phyloP scores from a whole-genome alignment of 2,113 vertebrate genomes.

The Pteropus alecto region DNA sequence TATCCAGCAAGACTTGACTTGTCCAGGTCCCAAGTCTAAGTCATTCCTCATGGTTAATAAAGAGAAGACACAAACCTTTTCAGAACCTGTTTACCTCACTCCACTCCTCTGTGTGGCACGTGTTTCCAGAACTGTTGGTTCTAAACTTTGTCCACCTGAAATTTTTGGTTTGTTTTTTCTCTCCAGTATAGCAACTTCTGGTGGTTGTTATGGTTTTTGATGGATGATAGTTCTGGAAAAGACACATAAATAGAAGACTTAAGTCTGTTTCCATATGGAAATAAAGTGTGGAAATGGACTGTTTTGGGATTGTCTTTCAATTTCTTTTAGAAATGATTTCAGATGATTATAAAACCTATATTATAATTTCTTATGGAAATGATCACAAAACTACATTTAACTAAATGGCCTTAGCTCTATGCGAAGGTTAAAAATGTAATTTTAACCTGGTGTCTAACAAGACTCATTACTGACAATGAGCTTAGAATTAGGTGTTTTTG shows the following conservation, averaged over 20 bases:
- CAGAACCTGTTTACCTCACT: background rate
- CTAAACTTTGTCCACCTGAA: background rate
- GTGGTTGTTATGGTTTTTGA: background rate
- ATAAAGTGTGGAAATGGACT: background rate
- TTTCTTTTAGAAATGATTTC: slow-evolving; percentile 20
- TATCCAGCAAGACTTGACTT: background rate
- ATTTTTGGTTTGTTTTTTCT: background rate
- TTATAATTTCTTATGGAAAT: background rate
- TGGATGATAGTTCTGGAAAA: background rate
- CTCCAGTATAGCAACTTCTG: background rate
- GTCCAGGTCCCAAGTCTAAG: background rate
- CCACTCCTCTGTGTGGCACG: background rate
- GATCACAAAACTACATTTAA: background rate
- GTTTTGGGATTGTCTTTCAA: background rate
- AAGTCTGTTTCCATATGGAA: background rate
- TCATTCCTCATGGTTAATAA: background rate
- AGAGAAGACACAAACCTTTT: background rate
- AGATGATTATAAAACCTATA: background rate
- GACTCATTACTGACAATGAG: background rate
- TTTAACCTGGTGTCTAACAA: background rate
- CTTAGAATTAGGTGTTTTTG: background rate
- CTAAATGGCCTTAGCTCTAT: background rate
- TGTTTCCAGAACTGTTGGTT: background rate
- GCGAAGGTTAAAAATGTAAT: background rate
- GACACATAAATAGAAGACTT: background rate